These are phyloP conservation scores for Propithecus coquereli DNA, from an alignment of 2,113 vertebrate species.

Conservation along the genomic window DNA sequence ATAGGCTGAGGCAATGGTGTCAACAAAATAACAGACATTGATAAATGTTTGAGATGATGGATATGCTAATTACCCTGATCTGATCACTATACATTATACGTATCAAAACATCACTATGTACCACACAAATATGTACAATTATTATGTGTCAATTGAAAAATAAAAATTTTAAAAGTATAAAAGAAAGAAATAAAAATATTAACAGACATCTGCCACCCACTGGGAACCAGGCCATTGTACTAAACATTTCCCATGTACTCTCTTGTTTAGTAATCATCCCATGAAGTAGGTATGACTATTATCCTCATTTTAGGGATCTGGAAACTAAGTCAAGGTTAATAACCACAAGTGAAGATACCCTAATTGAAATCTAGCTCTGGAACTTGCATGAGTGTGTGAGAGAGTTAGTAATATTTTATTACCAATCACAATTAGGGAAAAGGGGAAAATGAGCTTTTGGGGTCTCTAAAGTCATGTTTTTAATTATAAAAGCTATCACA, in stretches of 20 bases:
- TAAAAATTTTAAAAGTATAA: no score
- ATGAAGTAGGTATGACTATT: background rate
- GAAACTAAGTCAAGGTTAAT: conserved; percentile 1
- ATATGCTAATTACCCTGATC: no score
- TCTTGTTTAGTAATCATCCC: background rate
- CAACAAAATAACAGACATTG: background rate
- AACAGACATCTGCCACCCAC: background rate
- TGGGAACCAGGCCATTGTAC: background rate
- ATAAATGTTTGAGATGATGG: no score
- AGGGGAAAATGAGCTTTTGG: background rate
- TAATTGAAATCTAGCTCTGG: background rate
- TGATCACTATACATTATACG: no score
- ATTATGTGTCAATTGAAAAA: no score
- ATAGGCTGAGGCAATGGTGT: background rate
- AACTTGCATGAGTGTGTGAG: background rate
- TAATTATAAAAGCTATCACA: background rate
- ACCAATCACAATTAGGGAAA: background rate
- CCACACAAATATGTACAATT: no score
- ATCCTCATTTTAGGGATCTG: background rate
- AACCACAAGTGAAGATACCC: background rate
- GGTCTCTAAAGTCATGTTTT: conserved; percentile 16
- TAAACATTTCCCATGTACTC: background rate
- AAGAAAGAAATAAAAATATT: background rate
- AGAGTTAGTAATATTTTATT: background rate
- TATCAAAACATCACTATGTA: no score